Evolutionary conservation across 2,797 vertebrate genomes (phyloP).

Genomic region (Atherinosoma microstoma): DNA sequence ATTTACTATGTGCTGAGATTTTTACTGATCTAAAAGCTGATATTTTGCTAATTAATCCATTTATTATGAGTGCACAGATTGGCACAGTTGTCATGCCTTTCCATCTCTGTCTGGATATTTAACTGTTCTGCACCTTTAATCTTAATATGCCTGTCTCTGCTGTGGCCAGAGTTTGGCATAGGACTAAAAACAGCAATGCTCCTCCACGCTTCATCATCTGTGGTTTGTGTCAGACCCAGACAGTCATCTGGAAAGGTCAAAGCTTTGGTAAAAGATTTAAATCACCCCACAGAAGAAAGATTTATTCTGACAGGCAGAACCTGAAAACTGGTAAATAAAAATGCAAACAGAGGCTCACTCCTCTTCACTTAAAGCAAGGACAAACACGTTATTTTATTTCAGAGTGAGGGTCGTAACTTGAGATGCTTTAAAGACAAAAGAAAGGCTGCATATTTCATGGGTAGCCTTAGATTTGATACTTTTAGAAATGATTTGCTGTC

Average conservation of each 20-base stretch:
- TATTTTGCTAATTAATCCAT: conserved; percentile 9
- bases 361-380: conserved; percentile 53
- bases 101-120: conserved; percentile 10
- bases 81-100: conserved; percentile 4
- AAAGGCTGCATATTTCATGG: conserved; percentile 16
- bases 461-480: conserved; percentile 3
- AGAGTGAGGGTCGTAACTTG: conserved; percentile 34
- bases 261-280: conserved; percentile 82
- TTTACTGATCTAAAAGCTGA: conserved; percentile 15
- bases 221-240: conserved; percentile 79
- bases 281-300: conserved; percentile 76
- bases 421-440: conserved; percentile 22
- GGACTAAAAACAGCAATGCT: conserved; percentile 71
- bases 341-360: conserved; percentile 66
- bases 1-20: conserved; percentile 32
- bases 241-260: conserved; percentile 83
- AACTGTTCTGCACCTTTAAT: conserved; percentile 21
- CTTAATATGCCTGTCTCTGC: conserved; percentile 16
- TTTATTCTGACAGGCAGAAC: conserved; percentile 82
- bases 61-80: background rate
- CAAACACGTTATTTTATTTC: conserved; percentile 43
- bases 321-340: conserved; percentile 77
- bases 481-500: conserved; percentile 14
- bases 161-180: conserved; percentile 28
- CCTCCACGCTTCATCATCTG: conserved; percentile 76